Conservation (phyloP, 2,113 vertebrate species). For the Corythaeola cristata region DNA sequence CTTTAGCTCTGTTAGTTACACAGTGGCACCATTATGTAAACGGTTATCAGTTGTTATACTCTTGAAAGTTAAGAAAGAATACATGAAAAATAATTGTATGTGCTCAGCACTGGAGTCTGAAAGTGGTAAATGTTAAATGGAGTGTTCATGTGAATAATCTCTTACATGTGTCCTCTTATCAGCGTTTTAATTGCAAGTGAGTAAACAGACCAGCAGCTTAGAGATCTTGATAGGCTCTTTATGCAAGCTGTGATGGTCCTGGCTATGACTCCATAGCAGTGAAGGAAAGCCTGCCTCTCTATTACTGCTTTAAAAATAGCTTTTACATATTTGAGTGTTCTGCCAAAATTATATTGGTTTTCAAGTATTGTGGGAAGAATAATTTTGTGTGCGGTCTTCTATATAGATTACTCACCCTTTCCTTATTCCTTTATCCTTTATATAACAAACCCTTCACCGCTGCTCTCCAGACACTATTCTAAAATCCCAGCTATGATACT, state of each 20-base stretch:
- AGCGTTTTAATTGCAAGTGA: neutral
- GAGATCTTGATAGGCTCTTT: neutral
- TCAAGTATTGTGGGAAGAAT: neutral
- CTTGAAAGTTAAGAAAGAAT: conserved; percentile 38
- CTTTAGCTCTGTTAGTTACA: conserved; percentile 51
- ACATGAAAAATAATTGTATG: neutral
- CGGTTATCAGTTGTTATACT: neutral
- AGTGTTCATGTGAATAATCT: neutral
- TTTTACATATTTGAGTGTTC: neutral
- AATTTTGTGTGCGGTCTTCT: neutral
- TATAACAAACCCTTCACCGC: neutral
- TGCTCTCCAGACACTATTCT: neutral
- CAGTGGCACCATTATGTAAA: conserved; percentile 26
- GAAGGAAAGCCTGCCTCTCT: neutral
- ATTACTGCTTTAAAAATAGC: neutral
- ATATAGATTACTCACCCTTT: neutral
- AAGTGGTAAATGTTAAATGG: neutral
- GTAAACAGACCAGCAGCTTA: neutral
- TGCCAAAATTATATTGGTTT: neutral
- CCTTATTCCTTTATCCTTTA: neutral
- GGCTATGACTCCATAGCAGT: neutral
- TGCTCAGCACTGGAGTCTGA: neutral
- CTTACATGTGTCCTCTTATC: neutral
- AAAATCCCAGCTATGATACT: neutral
- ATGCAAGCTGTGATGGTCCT: neutral